Conservation (phyloP, 2,888 invertebrate species). For the Allacma fusca region DNA sequence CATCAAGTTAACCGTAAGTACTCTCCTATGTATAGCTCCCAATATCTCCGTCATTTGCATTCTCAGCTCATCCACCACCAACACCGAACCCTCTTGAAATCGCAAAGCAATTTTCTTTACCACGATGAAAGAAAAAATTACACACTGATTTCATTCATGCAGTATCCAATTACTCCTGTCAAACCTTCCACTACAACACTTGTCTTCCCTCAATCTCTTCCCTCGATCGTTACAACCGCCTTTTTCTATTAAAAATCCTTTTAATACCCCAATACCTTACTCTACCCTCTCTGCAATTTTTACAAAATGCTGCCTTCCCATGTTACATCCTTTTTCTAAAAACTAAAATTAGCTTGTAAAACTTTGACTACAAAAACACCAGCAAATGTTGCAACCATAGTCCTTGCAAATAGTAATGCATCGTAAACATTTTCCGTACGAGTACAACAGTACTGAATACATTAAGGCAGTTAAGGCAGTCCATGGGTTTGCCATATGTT, state of each 20-base stretch:
- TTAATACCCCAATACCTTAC: no score
- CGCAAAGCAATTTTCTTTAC: slow-evolving; percentile 16
- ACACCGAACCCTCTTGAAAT: not conserved
- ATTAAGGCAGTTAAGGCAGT: no score
- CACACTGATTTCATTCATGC: slow-evolving; percentile 8
- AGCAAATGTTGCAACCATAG: no score
- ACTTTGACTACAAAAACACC: no score
- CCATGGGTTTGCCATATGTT: no score
- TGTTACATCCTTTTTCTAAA: no score
- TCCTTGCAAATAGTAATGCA: no score
- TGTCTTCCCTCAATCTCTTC: slow-evolving; percentile 11
- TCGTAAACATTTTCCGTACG: no score
- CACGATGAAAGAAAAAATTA: slow-evolving; percentile 8
- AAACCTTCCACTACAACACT: slow-evolving; percentile 16
- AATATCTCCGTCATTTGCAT: not conserved
- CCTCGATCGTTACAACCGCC: not conserved
- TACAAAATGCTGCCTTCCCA: no score
- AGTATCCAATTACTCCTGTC: slow-evolving; percentile 9
- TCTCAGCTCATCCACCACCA: not conserved
- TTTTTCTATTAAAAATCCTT: not conserved
- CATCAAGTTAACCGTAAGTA: slow-evolving; percentile 5
- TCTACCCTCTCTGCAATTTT: no score
- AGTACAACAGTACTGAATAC: no score
- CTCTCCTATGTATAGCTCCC: slow-evolving; percentile 1
- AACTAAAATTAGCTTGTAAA: no score